Evolutionary conservation across 2,888 invertebrate genomes (phyloP).

Genomic region (Perithous albicinctus): DNA sequence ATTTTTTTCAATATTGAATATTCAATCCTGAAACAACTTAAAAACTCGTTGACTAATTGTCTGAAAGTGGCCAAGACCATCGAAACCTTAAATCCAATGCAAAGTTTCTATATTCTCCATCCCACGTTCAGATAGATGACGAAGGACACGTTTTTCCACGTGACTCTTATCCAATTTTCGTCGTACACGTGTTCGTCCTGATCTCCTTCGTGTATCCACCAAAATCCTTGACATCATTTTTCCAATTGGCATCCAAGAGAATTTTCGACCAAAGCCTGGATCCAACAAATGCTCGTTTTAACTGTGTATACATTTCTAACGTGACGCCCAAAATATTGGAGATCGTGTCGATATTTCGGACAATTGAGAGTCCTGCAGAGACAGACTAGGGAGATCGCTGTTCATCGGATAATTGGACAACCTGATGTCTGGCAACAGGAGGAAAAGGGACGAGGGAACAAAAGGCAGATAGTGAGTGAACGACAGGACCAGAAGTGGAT

Average conservation of each 20-base stretch:
- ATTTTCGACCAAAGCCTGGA: constrained; percentile 1
- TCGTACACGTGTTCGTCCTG: neutral
- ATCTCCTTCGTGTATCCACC: neutral
- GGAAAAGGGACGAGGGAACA: constrained; percentile 36
- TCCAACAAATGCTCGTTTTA: too few species aligned
- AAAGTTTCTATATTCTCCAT: too few species aligned
- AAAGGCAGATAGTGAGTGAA: constrained; percentile 46
- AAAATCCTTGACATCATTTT: constrained; percentile 26
- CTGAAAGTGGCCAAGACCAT: too few species aligned
- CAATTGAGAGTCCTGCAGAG: neutral
- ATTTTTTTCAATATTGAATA: too few species aligned
- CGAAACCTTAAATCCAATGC: too few species aligned
- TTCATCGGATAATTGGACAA: constrained; percentile 58
- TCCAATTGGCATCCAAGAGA: neutral
- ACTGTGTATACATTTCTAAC: neutral
- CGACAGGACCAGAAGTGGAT: constrained; percentile 31
- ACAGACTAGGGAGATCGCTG: constrained; percentile 31
- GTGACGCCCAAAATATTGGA: neutral
- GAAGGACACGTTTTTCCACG: neutral
- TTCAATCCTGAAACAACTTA: too few species aligned
- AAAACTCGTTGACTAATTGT: too few species aligned
- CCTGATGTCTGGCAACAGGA: constrained; percentile 23
- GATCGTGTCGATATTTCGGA: constrained; percentile 39
- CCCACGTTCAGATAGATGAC: neutral
- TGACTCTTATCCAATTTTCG: neutral